A percentile compares a stretch with the other conserved stretches of the same genome.
Evolutionary conservation across 2,113 vertebrate species (phyloP).

Genomic region (Catharus minimus): DNA sequence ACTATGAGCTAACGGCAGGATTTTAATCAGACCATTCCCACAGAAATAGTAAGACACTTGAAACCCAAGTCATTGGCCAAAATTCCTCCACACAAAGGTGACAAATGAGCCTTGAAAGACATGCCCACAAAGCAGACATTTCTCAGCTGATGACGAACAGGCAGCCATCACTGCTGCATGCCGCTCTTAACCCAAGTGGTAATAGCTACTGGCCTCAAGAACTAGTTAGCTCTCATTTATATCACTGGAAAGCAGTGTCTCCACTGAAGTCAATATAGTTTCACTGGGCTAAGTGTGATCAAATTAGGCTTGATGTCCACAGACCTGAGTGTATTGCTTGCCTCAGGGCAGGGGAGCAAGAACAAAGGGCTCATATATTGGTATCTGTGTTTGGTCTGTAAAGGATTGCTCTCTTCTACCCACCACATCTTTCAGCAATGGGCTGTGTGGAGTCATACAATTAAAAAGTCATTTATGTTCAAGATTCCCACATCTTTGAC

Average conservation of each 20-base stretch:
- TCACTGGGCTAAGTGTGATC: conserved; percentile 39
- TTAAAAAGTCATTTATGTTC: conserved; percentile 38
- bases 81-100: conserved; percentile 15
- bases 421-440: neutral
- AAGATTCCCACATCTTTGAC: neutral
- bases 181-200: neutral
- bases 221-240: conserved; percentile 47
- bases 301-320: conserved; percentile 54
- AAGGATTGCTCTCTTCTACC: conserved; percentile 19
- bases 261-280: conserved; percentile 45
- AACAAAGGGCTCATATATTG: conserved; percentile 36
- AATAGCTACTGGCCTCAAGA: conserved; percentile 36
- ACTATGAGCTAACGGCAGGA: neutral
- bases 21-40: conserved; percentile 4
- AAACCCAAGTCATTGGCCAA: neutral
- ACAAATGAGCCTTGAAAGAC: conserved; percentile 8
- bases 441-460: neutral
- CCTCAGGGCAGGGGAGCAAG: conserved; percentile 24
- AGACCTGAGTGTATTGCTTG: conserved; percentile 52
- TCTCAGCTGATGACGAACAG: neutral
- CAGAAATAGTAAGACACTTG: neutral
- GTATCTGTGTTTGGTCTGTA: conserved; percentile 22
- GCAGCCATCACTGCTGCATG: neutral
- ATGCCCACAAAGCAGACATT: neutral
- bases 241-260: conserved; percentile 40